phyloP scores from a whole-genome alignment of 1,140 invertebrate genomes.

The Bombus balteatus region DNA sequence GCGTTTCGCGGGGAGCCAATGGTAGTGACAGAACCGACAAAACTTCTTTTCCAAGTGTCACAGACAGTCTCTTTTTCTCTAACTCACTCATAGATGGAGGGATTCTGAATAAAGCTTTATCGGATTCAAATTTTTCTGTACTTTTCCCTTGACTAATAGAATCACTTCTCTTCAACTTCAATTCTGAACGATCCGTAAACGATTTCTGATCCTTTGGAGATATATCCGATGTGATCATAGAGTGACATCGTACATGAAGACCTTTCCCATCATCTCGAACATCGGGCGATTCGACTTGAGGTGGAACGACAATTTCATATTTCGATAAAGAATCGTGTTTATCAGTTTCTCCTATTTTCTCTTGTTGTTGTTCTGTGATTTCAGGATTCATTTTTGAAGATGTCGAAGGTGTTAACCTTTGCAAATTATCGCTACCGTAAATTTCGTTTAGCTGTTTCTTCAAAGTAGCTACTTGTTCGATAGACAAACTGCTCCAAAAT shows the following conservation, averaged over 20 bases:
- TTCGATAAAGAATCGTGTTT: conserved; percentile 63
- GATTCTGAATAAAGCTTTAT: conserved; percentile 19
- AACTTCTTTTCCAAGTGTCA: conserved; percentile 88
- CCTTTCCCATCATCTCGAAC: conserved; percentile 75
- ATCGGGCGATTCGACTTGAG: conserved; percentile 69
- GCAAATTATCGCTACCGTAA: conserved; percentile 85
- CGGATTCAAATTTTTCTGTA: conserved; percentile 66
- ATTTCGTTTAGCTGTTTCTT: conserved; percentile 92
- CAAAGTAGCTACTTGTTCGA: conserved; percentile 91
- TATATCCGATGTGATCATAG: conserved; percentile 78
- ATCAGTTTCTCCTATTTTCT: not conserved
- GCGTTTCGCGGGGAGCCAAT: conserved; percentile 85
- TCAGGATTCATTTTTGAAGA: not conserved
- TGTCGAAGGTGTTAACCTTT: conserved; percentile 47
- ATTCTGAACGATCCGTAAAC: not conserved
- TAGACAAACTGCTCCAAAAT: conserved; percentile 92
- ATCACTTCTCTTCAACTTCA: conserved; percentile 67
- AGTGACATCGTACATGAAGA: conserved; percentile 88
- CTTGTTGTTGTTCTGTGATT: not conserved
- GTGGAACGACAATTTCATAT: conserved; percentile 86
- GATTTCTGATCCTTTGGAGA: conserved; percentile 31
- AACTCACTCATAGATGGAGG: conserved; percentile 82
- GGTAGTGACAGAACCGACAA: conserved; percentile 84
- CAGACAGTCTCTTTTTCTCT: conserved; percentile 89
- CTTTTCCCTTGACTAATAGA: conserved; percentile 72